phyloP scores from a whole-genome alignment of 2,888 invertebrate species.

The Leptopterna dolabrata region DNA sequence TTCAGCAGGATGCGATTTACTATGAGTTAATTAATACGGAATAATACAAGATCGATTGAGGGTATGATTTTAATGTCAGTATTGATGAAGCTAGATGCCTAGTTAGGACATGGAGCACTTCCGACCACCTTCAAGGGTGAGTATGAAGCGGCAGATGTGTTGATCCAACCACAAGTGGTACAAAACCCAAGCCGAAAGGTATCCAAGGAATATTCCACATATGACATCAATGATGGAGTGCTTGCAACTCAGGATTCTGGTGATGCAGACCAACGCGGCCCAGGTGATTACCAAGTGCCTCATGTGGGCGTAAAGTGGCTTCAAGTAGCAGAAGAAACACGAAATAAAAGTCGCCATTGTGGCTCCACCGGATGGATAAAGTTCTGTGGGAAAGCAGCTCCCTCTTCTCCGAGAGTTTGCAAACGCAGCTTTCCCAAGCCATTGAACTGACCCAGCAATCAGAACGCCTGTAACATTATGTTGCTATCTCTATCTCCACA shows the following conservation, averaged over 20 bases:
- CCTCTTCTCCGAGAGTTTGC: neutral
- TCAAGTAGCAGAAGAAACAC: constrained; percentile 76
- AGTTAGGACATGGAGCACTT: neutral
- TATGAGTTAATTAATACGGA: too few relatives aligned
- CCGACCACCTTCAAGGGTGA: neutral
- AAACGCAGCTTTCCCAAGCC: neutral
- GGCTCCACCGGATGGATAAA: constrained; percentile 82
- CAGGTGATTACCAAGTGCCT: constrained; percentile 74
- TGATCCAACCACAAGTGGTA: constrained; percentile 56
- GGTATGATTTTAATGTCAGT: too few relatives aligned
- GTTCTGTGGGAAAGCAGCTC: neutral
- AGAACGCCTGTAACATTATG: neutral
- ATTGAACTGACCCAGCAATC: neutral
- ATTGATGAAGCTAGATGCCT: too few relatives aligned
- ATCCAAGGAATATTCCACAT: constrained; percentile 81
- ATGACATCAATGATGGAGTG: constrained; percentile 89
- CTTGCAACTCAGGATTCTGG: constrained; percentile 83
- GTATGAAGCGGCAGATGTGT: neutral
- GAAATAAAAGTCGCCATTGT: constrained; percentile 84
- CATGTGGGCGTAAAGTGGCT: constrained; percentile 71
- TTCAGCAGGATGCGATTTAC: too few relatives aligned
- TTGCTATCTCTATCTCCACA: too few relatives aligned
- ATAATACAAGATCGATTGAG: too few relatives aligned
- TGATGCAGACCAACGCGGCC: constrained; percentile 79
- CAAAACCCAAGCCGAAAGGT: constrained; percentile 76